Evolutionary conservation across 2,797 vertebrate genomes (phyloP).

Genomic region (Oryzias sinensis): DNA sequence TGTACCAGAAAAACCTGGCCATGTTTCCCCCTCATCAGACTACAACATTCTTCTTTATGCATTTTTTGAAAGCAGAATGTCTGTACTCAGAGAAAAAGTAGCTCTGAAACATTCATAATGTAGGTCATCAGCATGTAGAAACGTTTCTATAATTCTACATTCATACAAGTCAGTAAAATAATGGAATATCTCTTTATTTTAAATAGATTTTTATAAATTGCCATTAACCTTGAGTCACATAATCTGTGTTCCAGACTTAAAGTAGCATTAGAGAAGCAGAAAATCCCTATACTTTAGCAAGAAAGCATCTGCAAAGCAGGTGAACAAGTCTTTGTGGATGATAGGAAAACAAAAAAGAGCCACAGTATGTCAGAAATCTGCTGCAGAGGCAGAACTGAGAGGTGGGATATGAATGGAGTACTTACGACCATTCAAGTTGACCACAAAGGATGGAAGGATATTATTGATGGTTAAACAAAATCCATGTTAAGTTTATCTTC

Average conservation of each 20-base stretch:
- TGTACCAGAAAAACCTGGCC: too few species aligned
- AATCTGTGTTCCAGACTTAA: too few species aligned
- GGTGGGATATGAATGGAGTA: not conserved
- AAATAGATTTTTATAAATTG: not conserved
- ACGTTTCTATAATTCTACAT: not conserved
- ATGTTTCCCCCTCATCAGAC: too few species aligned
- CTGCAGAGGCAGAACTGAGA: constrained; percentile 1
- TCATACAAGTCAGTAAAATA: not conserved
- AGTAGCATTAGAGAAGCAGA: constrained; percentile 1
- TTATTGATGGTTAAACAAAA: constrained; percentile 10
- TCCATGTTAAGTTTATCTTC: constrained; percentile 2
- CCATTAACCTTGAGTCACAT: not conserved
- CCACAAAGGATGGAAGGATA: not conserved
- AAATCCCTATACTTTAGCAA: not conserved
- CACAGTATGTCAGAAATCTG: constrained; percentile 2
- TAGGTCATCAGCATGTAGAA: not conserved
- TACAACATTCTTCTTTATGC: too few species aligned
- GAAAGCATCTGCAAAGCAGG: not conserved
- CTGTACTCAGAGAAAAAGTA: not conserved
- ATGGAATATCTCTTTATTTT: not conserved
- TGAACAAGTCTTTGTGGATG: constrained; percentile 4
- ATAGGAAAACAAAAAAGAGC: not conserved
- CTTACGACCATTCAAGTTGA: constrained; percentile 3
- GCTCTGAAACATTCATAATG: not conserved
- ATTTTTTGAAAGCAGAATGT: too few species aligned